Conservation (phyloP, 2,888 invertebrate species). For the Caenorhabditis sp. region DNA sequence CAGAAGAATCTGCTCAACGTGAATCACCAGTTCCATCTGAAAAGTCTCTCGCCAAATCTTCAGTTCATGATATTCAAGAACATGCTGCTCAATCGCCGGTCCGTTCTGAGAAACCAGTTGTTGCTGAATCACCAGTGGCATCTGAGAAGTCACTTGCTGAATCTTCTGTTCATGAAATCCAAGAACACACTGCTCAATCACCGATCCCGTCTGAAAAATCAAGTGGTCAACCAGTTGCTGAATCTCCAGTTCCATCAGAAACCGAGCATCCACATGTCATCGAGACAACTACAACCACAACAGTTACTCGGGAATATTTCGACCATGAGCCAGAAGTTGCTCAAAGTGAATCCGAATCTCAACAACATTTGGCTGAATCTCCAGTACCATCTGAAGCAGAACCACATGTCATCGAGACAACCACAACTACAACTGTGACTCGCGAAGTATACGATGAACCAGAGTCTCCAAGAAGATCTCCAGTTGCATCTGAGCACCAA, state of each 20-base stretch:
- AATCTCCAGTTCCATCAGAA: not conserved
- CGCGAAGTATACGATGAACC: not conserved
- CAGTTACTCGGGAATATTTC: conserved; percentile 14
- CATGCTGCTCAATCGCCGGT: too few species aligned
- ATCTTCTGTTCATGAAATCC: too few species aligned
- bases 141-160: too few species aligned
- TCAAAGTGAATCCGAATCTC: too few species aligned
- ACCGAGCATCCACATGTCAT: conserved; percentile 6
- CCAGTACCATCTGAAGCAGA: conserved; percentile 1
- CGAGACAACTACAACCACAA: conserved; percentile 17
- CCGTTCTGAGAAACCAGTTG: too few species aligned
- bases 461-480: conserved; percentile 11
- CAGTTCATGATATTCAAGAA: too few species aligned
- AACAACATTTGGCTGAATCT: not conserved
- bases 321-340: conserved; percentile 13
- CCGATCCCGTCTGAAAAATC: not conserved
- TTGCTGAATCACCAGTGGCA: not conserved
- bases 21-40: not conserved
- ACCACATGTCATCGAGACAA: conserved; percentile 5
- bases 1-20: not conserved
- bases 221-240: not conserved
- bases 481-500: not conserved
- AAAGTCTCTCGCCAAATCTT: too few species aligned
- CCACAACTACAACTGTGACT: conserved; percentile 19
- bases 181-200: not conserved